These are phyloP conservation scores for Salminus brasiliensis DNA, from an alignment of 2,113 vertebrate genomes.

Conservation along the genomic window DNA sequence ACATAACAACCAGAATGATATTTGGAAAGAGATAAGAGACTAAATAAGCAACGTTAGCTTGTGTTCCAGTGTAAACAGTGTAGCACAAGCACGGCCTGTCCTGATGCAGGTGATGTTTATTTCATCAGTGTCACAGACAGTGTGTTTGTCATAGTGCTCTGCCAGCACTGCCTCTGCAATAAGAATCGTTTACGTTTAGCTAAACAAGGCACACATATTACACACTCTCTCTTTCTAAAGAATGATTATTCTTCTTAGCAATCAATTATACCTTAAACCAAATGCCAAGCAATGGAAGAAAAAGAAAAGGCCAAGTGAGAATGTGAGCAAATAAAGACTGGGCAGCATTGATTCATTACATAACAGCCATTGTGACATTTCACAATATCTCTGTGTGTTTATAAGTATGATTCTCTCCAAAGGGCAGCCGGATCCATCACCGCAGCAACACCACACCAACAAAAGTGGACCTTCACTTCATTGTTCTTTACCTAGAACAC, in stretches of 20 bases:
- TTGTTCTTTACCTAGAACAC: conserved; percentile 27
- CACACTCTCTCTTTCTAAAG: conserved; percentile 37
- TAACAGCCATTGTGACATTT: conserved; percentile 67
- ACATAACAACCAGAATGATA: not conserved
- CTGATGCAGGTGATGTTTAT: not conserved
- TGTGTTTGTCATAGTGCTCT: not conserved
- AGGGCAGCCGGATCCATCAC: conserved; percentile 64
- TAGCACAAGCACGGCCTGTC: not conserved
- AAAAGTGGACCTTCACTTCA: conserved; percentile 44
- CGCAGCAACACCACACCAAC: not conserved
- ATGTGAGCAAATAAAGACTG: conserved; percentile 55
- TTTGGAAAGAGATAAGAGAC: not conserved
- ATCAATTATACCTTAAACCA: conserved; percentile 68
- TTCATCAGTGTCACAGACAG: not conserved
- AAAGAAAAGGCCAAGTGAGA: conserved; percentile 20
- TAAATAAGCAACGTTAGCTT: not conserved
- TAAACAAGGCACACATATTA: not conserved
- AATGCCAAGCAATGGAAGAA: conserved; percentile 61
- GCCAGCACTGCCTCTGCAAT: not conserved
- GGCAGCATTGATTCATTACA: conserved; percentile 65
- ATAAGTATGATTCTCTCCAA: conserved; percentile 63
- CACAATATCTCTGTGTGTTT: conserved; percentile 52
- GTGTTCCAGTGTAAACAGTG: not conserved
- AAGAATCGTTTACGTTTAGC: not conserved
- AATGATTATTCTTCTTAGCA: conserved; percentile 19